A percentile compares a stretch with the other conserved stretches of the same genome.
These are phyloP conservation scores for Prionailurus bengalensis DNA, from an alignment of 2,113 vertebrate species.

Conservation along the genomic window DNA sequence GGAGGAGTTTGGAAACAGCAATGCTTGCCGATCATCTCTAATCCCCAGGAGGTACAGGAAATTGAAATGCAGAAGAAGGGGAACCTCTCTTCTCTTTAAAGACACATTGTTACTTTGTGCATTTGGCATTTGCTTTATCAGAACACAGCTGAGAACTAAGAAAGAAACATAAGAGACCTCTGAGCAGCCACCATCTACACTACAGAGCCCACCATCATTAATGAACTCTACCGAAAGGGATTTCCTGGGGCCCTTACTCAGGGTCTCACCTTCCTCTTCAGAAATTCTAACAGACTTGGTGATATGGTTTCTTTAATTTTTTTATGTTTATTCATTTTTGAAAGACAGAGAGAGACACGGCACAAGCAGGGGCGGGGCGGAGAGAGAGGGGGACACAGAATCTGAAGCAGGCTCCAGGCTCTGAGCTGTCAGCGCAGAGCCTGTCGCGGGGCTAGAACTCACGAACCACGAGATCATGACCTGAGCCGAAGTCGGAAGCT, in stretches of 20 bases:
- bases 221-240: not conserved
- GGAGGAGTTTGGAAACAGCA: not conserved
- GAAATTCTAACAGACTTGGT: conserved; percentile 44
- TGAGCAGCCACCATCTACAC: not conserved
- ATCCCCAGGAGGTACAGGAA: not conserved
- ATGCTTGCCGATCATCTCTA: not conserved
- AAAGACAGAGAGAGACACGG: no score
- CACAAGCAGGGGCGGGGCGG: no score
- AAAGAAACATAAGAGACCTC: conserved; percentile 58
- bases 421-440: no score
- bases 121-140: conserved; percentile 9
- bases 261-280: not conserved
- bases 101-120: not conserved
- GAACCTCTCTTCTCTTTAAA: conserved; percentile 12
- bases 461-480: no score
- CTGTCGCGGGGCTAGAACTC: no score
- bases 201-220: not conserved
- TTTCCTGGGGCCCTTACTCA: not conserved
- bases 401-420: no score
- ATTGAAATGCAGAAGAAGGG: not conserved
- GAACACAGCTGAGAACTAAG: conserved; percentile 52
- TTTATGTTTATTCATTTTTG: no score
- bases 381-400: no score
- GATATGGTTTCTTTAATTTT: not conserved
- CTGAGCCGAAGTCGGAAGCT: no score